Evolutionary conservation across 2,888 invertebrate genomes (phyloP).

Genomic region (Dioctria rufipes): DNA sequence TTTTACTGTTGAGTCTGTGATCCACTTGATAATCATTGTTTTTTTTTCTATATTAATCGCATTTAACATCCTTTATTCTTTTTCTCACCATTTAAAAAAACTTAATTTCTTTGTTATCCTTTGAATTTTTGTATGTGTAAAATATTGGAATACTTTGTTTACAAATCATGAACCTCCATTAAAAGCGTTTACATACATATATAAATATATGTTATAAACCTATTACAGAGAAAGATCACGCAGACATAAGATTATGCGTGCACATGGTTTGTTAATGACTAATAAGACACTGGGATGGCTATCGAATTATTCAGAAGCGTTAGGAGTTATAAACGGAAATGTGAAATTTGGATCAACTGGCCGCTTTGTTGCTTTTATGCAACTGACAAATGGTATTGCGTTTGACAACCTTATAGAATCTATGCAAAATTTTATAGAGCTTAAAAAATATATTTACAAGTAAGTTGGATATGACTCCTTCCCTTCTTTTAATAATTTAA

Average conservation of each 20-base stretch:
- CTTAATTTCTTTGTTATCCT: no score
- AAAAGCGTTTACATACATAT: no score
- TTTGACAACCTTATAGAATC: constrained; percentile 86
- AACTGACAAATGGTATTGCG: constrained; percentile 80
- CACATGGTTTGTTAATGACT: constrained; percentile 85
- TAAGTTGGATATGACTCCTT: constrained; percentile 60
- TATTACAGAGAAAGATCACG: constrained; percentile 77
- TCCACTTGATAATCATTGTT: not conserved
- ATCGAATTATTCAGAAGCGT: constrained; percentile 78
- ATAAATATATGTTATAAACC: not conserved
- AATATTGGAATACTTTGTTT: no score
- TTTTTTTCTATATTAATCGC: not conserved
- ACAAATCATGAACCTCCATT: no score
- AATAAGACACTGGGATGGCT: constrained; percentile 80
- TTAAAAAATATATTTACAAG: constrained; percentile 76
- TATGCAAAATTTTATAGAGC: constrained; percentile 79
- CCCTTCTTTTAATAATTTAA: not conserved
- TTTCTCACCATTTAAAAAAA: not conserved
- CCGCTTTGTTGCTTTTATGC: constrained; percentile 80
- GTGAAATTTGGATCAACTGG: constrained; percentile 67
- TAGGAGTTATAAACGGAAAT: constrained; percentile 73
- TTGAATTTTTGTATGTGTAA: no score
- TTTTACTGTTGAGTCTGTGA: not conserved
- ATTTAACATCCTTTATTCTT: not conserved
- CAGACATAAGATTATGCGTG: constrained; percentile 80